A percentile compares a stretch with the other conserved stretches of the same genome.
Evolutionary conservation across 2,888 invertebrate species (phyloP).

Genomic region (Pelosia muscerda): DNA sequence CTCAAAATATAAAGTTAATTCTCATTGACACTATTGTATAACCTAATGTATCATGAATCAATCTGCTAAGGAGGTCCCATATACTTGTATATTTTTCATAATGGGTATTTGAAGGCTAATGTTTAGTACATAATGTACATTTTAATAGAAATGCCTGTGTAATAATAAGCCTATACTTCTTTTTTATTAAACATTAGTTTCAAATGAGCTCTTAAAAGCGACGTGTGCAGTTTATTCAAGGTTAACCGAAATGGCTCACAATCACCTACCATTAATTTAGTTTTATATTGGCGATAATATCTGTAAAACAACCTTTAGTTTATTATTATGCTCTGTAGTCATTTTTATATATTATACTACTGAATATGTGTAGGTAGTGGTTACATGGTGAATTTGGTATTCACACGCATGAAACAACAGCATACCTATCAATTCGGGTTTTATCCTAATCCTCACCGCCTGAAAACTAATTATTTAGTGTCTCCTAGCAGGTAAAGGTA

Average conservation of each 20-base stretch:
- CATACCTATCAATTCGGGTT: too few species aligned
- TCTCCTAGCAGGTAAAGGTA: too few species aligned
- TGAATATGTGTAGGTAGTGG: background rate
- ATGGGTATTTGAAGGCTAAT: slow-evolving; percentile 10
- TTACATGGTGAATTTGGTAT: too few species aligned
- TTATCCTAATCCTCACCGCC: too few species aligned
- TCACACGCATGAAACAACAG: too few species aligned
- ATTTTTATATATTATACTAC: background rate
- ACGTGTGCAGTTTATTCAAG: slow-evolving; percentile 18
- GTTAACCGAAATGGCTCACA: slow-evolving; percentile 19
- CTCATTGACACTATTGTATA: too few species aligned
- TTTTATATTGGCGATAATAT: slow-evolving; percentile 19
- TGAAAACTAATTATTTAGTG: too few species aligned
- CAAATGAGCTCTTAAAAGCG: slow-evolving; percentile 18
- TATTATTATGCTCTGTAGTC: background rate
- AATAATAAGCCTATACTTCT: slow-evolving; percentile 13
- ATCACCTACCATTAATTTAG: slow-evolving; percentile 18
- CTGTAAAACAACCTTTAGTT: slow-evolving; percentile 13
- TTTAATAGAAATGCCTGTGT: slow-evolving; percentile 11
- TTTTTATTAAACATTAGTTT: slow-evolving; percentile 22
- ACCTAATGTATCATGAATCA: background rate
- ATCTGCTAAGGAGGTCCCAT: background rate
- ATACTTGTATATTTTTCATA: background rate
- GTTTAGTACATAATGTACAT: background rate
- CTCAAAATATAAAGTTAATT: too few species aligned